phyloP scores from a whole-genome alignment of 2,113 vertebrate species.

The Sebastes fasciatus region DNA sequence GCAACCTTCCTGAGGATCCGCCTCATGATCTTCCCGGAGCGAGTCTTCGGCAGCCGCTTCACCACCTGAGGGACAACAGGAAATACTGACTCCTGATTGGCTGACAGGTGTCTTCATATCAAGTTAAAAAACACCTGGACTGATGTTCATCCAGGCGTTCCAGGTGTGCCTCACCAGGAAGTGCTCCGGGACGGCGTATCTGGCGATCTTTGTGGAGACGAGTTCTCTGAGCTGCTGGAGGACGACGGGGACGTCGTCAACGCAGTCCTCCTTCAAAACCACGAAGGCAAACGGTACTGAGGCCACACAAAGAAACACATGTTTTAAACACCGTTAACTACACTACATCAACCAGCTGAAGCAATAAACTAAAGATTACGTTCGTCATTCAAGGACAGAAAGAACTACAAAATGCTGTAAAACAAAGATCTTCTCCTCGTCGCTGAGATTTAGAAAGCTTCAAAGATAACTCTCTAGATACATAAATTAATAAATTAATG shows the following conservation, averaged over 20 bases:
- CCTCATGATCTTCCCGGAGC: conserved; percentile 2
- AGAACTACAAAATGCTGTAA: too few relatives aligned
- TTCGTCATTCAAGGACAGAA: too few relatives aligned
- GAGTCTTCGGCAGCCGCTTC: not conserved
- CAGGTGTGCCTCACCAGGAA: conserved; percentile 1
- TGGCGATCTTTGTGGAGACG: conserved; percentile 64
- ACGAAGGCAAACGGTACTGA: conserved; percentile 91
- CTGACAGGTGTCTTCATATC: not conserved
- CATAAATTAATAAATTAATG: not conserved
- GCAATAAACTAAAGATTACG: not conserved
- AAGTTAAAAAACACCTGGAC: not conserved
- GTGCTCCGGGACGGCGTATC: conserved; percentile 4
- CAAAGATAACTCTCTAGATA: not conserved
- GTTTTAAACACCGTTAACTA: conserved; percentile 51
- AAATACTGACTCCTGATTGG: not conserved
- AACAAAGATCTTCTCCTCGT: too few relatives aligned
- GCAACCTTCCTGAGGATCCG: conserved; percentile 6
- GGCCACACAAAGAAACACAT: not conserved
- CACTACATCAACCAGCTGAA: too few relatives aligned
- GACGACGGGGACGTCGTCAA: conserved; percentile 57
- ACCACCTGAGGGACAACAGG: not conserved
- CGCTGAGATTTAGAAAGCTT: too few relatives aligned
- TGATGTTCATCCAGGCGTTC: too few relatives aligned
- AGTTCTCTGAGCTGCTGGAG: conserved; percentile 84
- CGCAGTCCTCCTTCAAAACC: conserved; percentile 86